Conservation (phyloP, 1,140 invertebrate genomes). For the Cydia fagiglandana region DNA sequence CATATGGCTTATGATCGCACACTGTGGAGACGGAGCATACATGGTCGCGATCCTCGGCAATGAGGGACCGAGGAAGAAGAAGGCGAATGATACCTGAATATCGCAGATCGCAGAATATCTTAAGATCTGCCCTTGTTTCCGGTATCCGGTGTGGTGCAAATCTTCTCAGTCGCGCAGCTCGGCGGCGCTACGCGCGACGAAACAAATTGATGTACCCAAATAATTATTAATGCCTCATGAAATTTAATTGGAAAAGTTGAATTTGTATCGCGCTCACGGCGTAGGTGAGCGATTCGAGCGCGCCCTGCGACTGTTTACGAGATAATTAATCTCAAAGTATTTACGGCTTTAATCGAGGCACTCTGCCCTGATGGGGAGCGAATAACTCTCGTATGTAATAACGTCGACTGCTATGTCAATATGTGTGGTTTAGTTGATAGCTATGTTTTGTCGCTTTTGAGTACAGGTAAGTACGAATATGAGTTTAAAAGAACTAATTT, state of each 20-base stretch:
- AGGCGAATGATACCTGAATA: background rate
- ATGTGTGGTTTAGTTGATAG: slow-evolving; percentile 16
- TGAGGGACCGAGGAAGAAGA: no score
- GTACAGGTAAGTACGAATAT: background rate
- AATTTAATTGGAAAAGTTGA: slow-evolving; percentile 82
- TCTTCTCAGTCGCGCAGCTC: background rate
- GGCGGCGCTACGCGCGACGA: slow-evolving; percentile 61
- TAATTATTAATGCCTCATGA: slow-evolving; percentile 81
- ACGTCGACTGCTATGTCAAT: slow-evolving; percentile 50
- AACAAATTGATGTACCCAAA: slow-evolving; percentile 81
- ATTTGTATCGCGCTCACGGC: slow-evolving; percentile 78
- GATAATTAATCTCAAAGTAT: slow-evolving; percentile 80
- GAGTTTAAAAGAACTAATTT: background rate
- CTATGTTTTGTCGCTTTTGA: background rate
- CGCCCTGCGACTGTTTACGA: slow-evolving; percentile 75
- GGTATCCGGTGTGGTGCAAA: background rate
- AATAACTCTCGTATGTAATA: slow-evolving; percentile 75
- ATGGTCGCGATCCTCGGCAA: no score
- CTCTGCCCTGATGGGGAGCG: slow-evolving; percentile 67
- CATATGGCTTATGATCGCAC: no score
- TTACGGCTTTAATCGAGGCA: slow-evolving; percentile 78
- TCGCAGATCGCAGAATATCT: slow-evolving; percentile 42
- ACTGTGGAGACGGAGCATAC: no score
- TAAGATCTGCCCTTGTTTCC: slow-evolving; percentile 39
- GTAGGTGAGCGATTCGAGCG: slow-evolving; percentile 75